Base-by-base conservation (phyloP, 2,113 vertebrate genomes). In the Synodontis membranacea region DNA sequence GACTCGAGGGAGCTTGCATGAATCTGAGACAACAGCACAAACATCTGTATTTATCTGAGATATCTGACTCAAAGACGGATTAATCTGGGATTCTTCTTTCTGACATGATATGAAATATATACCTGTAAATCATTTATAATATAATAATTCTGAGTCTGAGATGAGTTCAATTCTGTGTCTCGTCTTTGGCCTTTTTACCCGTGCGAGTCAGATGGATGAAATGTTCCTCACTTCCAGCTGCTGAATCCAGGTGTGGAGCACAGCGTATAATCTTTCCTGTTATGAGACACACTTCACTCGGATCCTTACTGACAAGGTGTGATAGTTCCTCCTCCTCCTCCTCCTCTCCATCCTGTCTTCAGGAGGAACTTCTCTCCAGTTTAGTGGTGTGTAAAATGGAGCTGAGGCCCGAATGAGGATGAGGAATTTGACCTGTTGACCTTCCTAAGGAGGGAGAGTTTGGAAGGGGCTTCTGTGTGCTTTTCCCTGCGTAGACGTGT, bases 341-440 rank as follows among this genome's bases (percentile, higher is more conserved):
- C 56, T 86, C 28, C 21, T 52, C 25, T 60, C 23, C 23, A 60
- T 60, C 80, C 68, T 62, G 58, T 58, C 79, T 25, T 34, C n/a
- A 52, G 72, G 37, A 79, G 64, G 58, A 31, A 34, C 81, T 28
- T 46, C 56, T 28, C 83, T 46, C 9, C 81, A 10, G 74, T 58
- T 54, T 80, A 52, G 52, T 52, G 62, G 54, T 62, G 81, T 88
- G 83, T 78, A 76, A 88, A 88, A 85, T 72, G 76, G 86, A 89
- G 75, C 44, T 84, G 84, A 86, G 86, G 86, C 88, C 80, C 44
- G 39, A 87, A 79, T 86, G 54, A 88, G 81, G 84, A 90, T 86
- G 48, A 89, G 88, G 89, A 88, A 90, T 90, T 79, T 90, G 86
- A 90, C 88, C 84, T 88, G 66, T 54, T 89, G 88, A 90, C 88